Percentiles rank a stretch among this genome's conserved stretches.
These are phyloP conservation scores for Monomorium pharaonis DNA, from an alignment of 1,140 invertebrate species.

Conservation along the genomic window DNA sequence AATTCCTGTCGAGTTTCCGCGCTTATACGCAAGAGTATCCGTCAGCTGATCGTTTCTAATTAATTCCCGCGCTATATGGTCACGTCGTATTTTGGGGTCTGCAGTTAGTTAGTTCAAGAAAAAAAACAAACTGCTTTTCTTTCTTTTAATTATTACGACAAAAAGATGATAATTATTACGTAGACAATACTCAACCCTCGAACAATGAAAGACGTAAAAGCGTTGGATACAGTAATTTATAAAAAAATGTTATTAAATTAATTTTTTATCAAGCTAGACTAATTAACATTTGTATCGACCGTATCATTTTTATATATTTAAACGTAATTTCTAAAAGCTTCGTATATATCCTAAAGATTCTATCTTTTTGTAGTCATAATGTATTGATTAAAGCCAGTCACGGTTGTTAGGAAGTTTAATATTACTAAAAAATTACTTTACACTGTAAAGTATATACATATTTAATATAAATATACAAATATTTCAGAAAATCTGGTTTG, in stretches of 20 bases:
- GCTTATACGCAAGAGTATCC: background rate
- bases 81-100: background rate
- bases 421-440: background rate
- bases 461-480: background rate
- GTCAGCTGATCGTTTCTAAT: slow-evolving; percentile 21
- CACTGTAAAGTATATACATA: background rate
- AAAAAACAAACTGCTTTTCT: background rate
- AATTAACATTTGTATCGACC: background rate
- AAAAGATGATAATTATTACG: background rate
- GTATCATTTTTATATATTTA: background rate
- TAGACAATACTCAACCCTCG: too few relatives aligned
- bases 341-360: background rate
- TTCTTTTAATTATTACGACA: background rate
- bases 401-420: background rate
- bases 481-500: background rate
- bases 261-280: background rate
- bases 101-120: background rate
- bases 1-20: slow-evolving; percentile 26
- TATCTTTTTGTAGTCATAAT: background rate
- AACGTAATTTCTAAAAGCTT: background rate
- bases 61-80: background rate
- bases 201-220: background rate
- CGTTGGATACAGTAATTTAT: background rate
- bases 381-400: background rate
- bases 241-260: background rate